These are phyloP conservation scores for Redunca redunca DNA, from an alignment of 2,113 vertebrate species.

Conservation along the genomic window DNA sequence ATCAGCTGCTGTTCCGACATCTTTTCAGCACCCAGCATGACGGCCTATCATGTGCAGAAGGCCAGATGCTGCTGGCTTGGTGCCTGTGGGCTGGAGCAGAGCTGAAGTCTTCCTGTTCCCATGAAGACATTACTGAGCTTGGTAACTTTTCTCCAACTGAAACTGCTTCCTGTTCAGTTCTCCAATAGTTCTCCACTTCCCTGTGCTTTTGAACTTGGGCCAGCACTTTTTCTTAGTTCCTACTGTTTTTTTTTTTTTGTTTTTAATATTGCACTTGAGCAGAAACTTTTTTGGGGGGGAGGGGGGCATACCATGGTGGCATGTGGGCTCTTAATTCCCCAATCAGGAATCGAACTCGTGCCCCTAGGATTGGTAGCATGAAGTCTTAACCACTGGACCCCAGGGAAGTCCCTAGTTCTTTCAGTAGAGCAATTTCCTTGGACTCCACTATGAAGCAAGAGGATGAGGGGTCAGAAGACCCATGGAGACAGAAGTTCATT, in stretches of 20 bases:
- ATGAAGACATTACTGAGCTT: constrained; percentile 41
- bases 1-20: background rate
- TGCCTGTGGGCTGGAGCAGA: background rate
- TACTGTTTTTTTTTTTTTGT: constrained; percentile 10
- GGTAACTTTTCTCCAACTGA: constrained; percentile 44
- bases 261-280: background rate
- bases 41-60: background rate
- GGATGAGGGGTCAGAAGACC: background rate
- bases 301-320: background rate
- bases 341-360: background rate
- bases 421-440: background rate
- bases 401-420: background rate
- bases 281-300: background rate
- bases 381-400: background rate
- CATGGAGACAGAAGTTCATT: background rate
- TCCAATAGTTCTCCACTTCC: constrained; percentile 40
- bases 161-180: constrained; percentile 60
- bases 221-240: constrained; percentile 26
- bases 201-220: constrained; percentile 53
- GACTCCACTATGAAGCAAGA: background rate
- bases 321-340: background rate
- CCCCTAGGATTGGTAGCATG: background rate
- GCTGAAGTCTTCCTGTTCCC: constrained; percentile 44
- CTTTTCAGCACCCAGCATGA: background rate
- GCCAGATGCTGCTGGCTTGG: background rate